Conservation (phyloP, 1,140 invertebrate genomes). For the Nymphalis io region DNA sequence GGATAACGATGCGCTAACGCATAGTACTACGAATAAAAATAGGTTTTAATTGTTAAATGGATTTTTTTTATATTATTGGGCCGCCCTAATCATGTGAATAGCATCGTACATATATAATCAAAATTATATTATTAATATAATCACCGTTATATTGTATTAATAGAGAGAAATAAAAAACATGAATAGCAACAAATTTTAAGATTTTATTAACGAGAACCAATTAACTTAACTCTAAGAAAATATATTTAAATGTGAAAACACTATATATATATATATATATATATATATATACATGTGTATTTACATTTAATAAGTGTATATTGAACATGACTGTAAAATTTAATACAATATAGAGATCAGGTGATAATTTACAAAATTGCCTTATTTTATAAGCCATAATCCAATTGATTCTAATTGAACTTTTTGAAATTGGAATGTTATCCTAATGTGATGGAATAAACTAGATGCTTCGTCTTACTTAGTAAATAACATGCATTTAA, state of each 20-base stretch:
- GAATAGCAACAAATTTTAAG: slow-evolving; percentile 47
- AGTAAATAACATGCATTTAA: neutral
- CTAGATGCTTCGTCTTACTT: neutral
- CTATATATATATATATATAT: slow-evolving; percentile 37
- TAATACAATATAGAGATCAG: slow-evolving; percentile 21
- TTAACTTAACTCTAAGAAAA: slow-evolving; percentile 26
- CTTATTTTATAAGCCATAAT: slow-evolving; percentile 5
- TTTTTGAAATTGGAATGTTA: slow-evolving; percentile 32
- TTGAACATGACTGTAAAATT: slow-evolving; percentile 28
- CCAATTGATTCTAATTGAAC: slow-evolving; percentile 6
- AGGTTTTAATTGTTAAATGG: too few species aligned
- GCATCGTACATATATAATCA: too few species aligned
- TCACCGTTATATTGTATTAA: too few species aligned
- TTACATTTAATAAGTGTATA: slow-evolving; percentile 18
- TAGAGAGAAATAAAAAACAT: slow-evolving; percentile 26
- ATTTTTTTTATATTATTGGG: too few species aligned
- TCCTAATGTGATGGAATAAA: slow-evolving; percentile 16
- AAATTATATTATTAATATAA: too few species aligned
- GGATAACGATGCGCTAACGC: too few species aligned
- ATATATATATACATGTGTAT: slow-evolving; percentile 33
- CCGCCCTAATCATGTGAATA: too few species aligned
- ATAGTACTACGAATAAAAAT: too few species aligned
- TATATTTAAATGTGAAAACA: slow-evolving; percentile 33
- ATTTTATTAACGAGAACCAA: slow-evolving; percentile 58
- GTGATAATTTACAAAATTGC: slow-evolving; percentile 4